Percentiles rank a stretch among this genome's conserved stretches.
These are phyloP conservation scores for Erithacus rubecula DNA, from an alignment of 2,797 vertebrate genomes.

Conservation along the genomic window DNA sequence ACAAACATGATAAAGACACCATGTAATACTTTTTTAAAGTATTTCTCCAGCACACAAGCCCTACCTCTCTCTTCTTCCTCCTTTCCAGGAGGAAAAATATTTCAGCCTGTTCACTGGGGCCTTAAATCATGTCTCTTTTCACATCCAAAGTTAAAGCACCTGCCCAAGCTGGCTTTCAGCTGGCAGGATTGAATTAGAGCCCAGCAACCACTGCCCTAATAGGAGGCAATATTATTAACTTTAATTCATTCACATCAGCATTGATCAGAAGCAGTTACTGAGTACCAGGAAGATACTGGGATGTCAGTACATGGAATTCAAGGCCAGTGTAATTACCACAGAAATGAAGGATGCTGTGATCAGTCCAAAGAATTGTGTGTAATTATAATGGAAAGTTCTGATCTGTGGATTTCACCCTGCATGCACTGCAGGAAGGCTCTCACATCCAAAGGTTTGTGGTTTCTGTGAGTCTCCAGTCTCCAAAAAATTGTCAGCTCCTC, in stretches of 20 bases:
- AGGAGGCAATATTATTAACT: constrained; percentile 28
- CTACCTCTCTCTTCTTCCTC: not conserved
- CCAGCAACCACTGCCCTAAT: not conserved
- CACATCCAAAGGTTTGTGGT: not conserved
- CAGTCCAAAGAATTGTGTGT: not conserved
- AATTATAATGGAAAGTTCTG: not conserved
- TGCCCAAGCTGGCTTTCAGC: not conserved
- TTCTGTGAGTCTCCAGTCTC: not conserved
- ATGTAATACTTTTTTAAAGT: not conserved
- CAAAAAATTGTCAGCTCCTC: not conserved
- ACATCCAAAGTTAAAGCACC: not conserved
- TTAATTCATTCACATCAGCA: constrained; percentile 31
- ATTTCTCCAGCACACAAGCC: not conserved
- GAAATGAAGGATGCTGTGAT: not conserved
- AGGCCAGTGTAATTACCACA: not conserved
- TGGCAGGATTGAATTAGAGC: constrained; percentile 17
- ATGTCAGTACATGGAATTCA: not conserved
- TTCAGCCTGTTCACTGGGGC: not conserved
- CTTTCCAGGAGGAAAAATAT: not conserved
- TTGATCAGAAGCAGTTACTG: constrained; percentile 16
- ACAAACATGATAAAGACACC: not conserved
- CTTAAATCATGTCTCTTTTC: not conserved
- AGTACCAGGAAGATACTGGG: not conserved
- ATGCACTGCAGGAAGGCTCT: not conserved
- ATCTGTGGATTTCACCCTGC: not conserved